Evolutionary conservation across 2,888 invertebrate genomes (phyloP), one percentile per base, ranked within the genome.

Genomic region (Calameuta idolon): DNA sequence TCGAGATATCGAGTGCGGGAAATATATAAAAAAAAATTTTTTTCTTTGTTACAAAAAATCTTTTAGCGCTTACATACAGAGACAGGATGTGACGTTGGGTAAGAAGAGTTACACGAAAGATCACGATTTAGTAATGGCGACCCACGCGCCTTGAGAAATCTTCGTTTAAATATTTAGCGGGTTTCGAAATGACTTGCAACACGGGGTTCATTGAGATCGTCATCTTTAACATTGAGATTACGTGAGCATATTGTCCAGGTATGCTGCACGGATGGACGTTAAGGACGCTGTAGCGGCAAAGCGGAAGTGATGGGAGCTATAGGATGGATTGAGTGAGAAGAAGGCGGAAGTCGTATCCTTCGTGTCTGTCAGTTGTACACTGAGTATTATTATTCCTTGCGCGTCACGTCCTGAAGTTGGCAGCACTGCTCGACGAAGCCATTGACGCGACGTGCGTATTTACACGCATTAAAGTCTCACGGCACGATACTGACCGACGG

Each of bases 381-480:
- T 3, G 30, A 34, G 15, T 31, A 33, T 71, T 71, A n/a, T 31
- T 31, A 71, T 71, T 71, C 33, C 30, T 5, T 30, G 31, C 0
- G 33, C 23, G 71, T 71, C 15, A 3, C 11, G 71, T 71, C 55
- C 55, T 55, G 55, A 55, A 55, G 55, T 55, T 55, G 55, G 55
- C 55, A 23, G 55, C 55, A 9, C 55, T 55, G 55, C 23, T 23
- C 23, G 55, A 9, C 55, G 55, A 77, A 77, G 78, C 76, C 68
- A 55, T 69, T 74, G 34, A 75, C 75, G 40, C 75, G n/a, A 68
- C 33, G 71, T 78, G 79, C 79, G 75, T 77, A 75, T 69, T 40
- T 40, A 69, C 37, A 76, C 76, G 80, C 79, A 82, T 82, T 81
- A 81, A 81, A 80, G 81, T 82, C 77, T 78, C 79, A 80, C 77